Percentiles rank a stretch among this genome's conserved stretches.
phyloP scores from a whole-genome alignment of 2,888 invertebrate species.

The Steinernema scapterisci region DNA sequence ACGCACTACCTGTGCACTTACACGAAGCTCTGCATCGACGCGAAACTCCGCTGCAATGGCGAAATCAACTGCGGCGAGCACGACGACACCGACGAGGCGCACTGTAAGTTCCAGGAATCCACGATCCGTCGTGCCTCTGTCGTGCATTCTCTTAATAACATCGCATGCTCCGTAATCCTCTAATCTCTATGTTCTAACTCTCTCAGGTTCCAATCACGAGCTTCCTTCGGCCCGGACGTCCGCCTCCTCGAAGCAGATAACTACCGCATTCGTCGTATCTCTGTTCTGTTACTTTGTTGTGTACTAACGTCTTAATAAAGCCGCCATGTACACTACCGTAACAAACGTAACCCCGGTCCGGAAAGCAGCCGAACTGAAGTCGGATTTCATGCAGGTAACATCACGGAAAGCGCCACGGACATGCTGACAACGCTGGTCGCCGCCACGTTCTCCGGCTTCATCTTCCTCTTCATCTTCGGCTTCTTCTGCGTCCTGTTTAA shows the following conservation, averaged over 20 bases:
- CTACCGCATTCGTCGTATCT: slow-evolving; percentile 11
- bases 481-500: slow-evolving; percentile 65
- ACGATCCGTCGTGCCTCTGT: too few relatives aligned
- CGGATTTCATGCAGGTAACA: slow-evolving; percentile 49
- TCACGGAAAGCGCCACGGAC: slow-evolving; percentile 55
- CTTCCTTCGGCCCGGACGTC: slow-evolving; percentile 8
- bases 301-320: not conserved
- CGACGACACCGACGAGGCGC: slow-evolving; percentile 77
- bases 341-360: not conserved
- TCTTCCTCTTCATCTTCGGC: slow-evolving; percentile 60
- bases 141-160: not conserved
- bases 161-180: slow-evolving; percentile 7
- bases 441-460: slow-evolving; percentile 58
- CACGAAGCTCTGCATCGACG: slow-evolving; percentile 80
- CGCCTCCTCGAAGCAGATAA: not conserved
- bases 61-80: slow-evolving; percentile 75
- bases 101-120: slow-evolving; percentile 53
- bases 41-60: slow-evolving; percentile 55
- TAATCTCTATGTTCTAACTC: slow-evolving; percentile 7
- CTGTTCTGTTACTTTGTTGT: slow-evolving; percentile 27
- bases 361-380: not conserved
- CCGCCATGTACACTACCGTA: not conserved
- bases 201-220: slow-evolving; percentile 21
- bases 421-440: slow-evolving; percentile 57
- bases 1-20: slow-evolving; percentile 75